A percentile compares a stretch with the other conserved stretches of the same genome.
These are phyloP conservation scores for Oncorhynchus mykiss DNA, from an alignment of 2,113 vertebrate species.

Conservation along the genomic window DNA sequence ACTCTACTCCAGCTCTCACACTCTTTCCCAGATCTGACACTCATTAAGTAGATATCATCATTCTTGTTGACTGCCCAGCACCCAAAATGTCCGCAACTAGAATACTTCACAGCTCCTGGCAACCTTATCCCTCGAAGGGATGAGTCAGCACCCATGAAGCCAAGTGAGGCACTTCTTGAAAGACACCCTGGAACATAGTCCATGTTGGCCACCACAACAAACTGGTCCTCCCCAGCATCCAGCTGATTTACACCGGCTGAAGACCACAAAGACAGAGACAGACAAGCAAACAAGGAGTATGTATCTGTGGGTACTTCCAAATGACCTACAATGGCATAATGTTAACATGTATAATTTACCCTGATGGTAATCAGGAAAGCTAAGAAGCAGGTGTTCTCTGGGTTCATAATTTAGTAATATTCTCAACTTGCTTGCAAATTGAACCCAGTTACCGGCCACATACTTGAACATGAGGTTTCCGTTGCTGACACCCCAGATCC, in stretches of 20 bases:
- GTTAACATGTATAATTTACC: background rate
- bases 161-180: rapidly evolving
- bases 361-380: no score
- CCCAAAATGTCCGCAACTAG: constrained; percentile 24
- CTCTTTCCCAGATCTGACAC: constrained; percentile 9
- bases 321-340: no score
- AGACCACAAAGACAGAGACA: no score
- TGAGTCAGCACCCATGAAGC: background rate
- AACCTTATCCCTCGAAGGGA: background rate
- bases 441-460: background rate
- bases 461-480: background rate
- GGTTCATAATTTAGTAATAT: no score
- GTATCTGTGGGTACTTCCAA: no score
- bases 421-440: background rate
- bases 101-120: constrained; percentile 9
- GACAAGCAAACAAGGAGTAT: no score
- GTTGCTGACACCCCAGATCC: rapidly evolving
- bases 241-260: constrained; percentile 12
- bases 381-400: no score
- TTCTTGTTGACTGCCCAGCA: constrained; percentile 21
- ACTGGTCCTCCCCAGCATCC: constrained; percentile 32
- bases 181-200: rapidly evolving
- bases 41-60: constrained; percentile 12
- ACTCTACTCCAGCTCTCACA: no score
- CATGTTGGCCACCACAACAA: background rate